A percentile compares a stretch with the other conserved stretches of the same genome.
phyloP scores from a whole-genome alignment of 2,888 invertebrate species.

The Leucoptera coffeella region DNA sequence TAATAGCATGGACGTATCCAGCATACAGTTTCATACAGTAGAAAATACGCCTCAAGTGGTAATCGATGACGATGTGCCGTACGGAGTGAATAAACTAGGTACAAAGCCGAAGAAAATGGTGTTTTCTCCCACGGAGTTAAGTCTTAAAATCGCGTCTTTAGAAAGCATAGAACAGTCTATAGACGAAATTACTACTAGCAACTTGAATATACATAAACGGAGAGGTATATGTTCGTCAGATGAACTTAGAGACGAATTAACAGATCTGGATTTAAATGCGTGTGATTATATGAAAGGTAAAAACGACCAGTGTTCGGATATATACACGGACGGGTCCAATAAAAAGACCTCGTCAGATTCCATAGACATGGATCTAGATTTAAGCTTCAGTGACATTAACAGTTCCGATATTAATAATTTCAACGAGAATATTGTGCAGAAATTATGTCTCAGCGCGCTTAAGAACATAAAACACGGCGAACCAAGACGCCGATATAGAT shows the following conservation, averaged over 20 bases:
- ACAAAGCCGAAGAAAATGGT: conserved; percentile 20
- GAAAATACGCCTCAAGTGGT: conserved; percentile 36
- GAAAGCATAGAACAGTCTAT: conserved; percentile 38
- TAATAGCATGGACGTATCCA: conserved; percentile 30
- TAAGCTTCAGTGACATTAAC: conserved; percentile 49
- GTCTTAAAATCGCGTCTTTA: conserved; percentile 31
- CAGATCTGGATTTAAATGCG: conserved; percentile 27
- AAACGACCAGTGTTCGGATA: conserved; percentile 28
- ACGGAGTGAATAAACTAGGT: conserved; percentile 12
- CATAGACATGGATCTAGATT: conserved; percentile 46
- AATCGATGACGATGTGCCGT: conserved; percentile 15
- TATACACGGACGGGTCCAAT: conserved; percentile 37
- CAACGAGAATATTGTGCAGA: conserved; percentile 49
- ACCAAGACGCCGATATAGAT: conserved; percentile 48
- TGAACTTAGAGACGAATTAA: conserved; percentile 40
- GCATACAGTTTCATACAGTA: conserved; percentile 40
- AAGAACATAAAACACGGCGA: conserved; percentile 49
- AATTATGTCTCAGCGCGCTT: conserved; percentile 42
- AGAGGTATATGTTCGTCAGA: conserved; percentile 53
- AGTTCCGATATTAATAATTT: conserved; percentile 49
- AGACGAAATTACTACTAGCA: conserved; percentile 35
- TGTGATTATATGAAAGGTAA: conserved; percentile 27
- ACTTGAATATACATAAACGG: conserved; percentile 43
- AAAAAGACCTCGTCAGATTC: conserved; percentile 48
- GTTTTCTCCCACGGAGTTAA: conserved; percentile 44